Base-by-base conservation (phyloP, 2,888 invertebrate species). In the Microctonus brassicae region DNA sequence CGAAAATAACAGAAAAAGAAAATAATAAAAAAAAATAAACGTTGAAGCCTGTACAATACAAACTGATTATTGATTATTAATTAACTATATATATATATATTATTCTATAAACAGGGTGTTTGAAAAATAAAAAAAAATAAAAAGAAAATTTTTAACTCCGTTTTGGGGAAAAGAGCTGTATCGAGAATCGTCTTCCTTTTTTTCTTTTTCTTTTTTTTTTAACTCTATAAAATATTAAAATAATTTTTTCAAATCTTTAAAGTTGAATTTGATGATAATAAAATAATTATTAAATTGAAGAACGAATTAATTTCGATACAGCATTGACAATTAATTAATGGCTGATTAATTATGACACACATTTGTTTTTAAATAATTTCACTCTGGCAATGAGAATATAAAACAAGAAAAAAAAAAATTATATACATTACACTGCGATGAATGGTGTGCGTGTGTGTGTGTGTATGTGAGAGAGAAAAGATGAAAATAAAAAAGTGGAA, bases 51-150 rank as follows among this genome's bases (percentile, higher is more conserved):
- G 86, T 86, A 85, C 83, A 83, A 86, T 86, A 86, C 85, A 85
- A 85, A 86, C 85, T 83, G 84, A 86, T 85, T 84, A 86, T 85
- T 86, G 82, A 85, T 84, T 84, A 85, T 85, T 86, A 83, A 82
- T 82, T 80, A 79, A 80, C 78, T n/a, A n/a, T n/a, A n/a, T 69
- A 72, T 76, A 75, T 77, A 76, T 76, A 74, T 75, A 78, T 77
- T 70, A 74, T 66, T 76, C 64, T 73, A 75, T 75, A 72, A 76
- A 61, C 85, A 86, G 86, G 86, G 86, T 87, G 86, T 85, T 83
- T 83, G 76, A 17, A 80, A 47, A 36, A 29, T 7, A 29, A 29
- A 17, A 80, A 47, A 36, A 36, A 36, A 36, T 7, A 47, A 47
- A 42, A 70, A 65, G 11, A 33, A 24, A 11, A 55, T 17, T 33